These are phyloP conservation scores for Gallinago solitaria DNA, from an alignment of 2,797 vertebrate species.

Conservation along the genomic window DNA sequence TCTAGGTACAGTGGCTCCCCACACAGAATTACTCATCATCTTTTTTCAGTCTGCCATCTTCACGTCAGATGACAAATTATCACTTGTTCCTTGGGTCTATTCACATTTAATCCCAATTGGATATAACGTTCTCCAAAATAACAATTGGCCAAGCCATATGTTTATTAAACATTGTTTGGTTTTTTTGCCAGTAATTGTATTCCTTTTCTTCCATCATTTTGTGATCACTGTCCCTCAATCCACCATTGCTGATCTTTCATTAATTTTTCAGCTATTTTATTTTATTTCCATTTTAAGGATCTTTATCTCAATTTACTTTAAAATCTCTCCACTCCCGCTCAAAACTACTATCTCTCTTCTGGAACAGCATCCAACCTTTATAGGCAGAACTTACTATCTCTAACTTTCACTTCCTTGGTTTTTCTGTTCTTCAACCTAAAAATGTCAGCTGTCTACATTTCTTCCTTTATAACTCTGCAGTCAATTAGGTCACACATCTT, in stretches of 20 bases:
- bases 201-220: not conserved
- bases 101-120: not conserved
- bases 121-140: not conserved
- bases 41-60: not conserved
- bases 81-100: not conserved
- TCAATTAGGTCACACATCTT: not conserved
- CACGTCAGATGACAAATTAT: rapidly evolving
- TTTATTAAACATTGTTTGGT: not conserved
- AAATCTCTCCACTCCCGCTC: not conserved
- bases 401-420: not conserved
- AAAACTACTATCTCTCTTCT: not conserved
- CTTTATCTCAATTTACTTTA: not conserved
- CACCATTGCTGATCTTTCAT: not conserved
- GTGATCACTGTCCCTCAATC: not conserved
- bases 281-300: not conserved
- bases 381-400: not conserved
- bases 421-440: not conserved
- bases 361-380: not conserved
- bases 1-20: not conserved
- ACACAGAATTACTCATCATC: not conserved
- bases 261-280: not conserved
- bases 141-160: not conserved
- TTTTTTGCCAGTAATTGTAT: not conserved
- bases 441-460: not conserved
- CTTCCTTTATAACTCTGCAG: not conserved